Evolutionary conservation across 2,888 invertebrate genomes (phyloP).

Genomic region (Tanytarsus gracilentus): DNA sequence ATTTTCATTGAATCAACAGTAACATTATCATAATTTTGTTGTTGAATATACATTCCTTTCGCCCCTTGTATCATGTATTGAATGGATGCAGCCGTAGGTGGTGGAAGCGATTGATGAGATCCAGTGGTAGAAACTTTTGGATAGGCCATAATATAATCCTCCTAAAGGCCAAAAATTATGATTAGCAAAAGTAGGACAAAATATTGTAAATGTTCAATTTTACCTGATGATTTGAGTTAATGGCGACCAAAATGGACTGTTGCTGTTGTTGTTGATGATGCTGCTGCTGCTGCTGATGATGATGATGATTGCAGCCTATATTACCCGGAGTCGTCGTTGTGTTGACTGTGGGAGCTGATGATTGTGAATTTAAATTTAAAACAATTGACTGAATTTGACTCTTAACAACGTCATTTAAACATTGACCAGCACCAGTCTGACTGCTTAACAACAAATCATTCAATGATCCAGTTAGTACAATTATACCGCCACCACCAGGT

Average conservation of each 20-base stretch:
- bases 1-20: not conserved
- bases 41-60: too few relatives aligned
- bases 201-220: not conserved
- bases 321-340: not conserved
- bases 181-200: conserved; percentile 34
- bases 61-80: conserved; percentile 19
- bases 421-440: conserved; percentile 17
- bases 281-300: not conserved
- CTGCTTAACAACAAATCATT: conserved; percentile 31
- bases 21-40: not conserved
- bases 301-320: too few relatives aligned
- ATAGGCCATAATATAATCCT: too few relatives aligned
- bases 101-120: too few relatives aligned
- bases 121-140: too few relatives aligned
- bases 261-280: not conserved
- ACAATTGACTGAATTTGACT: conserved; percentile 22
- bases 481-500: conserved; percentile 28
- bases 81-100: too few relatives aligned
- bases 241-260: conserved; percentile 2
- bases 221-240: conserved; percentile 22
- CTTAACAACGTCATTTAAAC: conserved; percentile 16
- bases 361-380: conserved; percentile 25
- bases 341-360: conserved; percentile 5
- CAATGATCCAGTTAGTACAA: conserved; percentile 32
- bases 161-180: conserved; percentile 29